phyloP scores from a whole-genome alignment of 2,888 invertebrate genomes.

The Omphaloscelis lunosa region DNA sequence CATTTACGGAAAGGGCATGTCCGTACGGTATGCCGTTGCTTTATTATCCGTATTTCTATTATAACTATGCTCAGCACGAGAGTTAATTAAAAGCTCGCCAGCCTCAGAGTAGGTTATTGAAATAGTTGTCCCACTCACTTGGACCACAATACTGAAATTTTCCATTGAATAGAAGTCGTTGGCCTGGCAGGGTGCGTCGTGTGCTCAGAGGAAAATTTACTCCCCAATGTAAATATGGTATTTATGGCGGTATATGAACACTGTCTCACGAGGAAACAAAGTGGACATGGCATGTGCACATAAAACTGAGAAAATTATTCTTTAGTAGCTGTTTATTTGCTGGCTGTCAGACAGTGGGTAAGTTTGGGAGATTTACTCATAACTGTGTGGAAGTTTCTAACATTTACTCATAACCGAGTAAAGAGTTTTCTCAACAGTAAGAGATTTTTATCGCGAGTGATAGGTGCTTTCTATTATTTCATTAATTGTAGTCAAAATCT shows the following conservation, averaged over 20 bases:
- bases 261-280: slow-evolving; percentile 44
- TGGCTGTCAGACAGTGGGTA: slow-evolving; percentile 39
- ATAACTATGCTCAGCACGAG: slow-evolving; percentile 49
- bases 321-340: slow-evolving; percentile 55
- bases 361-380: slow-evolving; percentile 37
- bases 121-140: slow-evolving; percentile 65
- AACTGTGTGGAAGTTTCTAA: slow-evolving; percentile 21
- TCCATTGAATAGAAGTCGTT: slow-evolving; percentile 42
- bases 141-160: slow-evolving; percentile 56
- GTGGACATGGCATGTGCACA: slow-evolving; percentile 42
- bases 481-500: not conserved
- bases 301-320: slow-evolving; percentile 46
- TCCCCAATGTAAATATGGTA: too few species aligned
- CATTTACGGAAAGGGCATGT: slow-evolving; percentile 47
- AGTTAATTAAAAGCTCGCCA: slow-evolving; percentile 67
- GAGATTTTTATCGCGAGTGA: not conserved
- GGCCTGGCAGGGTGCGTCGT: slow-evolving; percentile 33
- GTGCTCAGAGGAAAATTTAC: slow-evolving; percentile 44
- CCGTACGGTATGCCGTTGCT: slow-evolving; percentile 45
- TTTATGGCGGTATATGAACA: slow-evolving; percentile 36
- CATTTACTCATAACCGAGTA: slow-evolving; percentile 18
- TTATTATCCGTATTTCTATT: slow-evolving; percentile 59
- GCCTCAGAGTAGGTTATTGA: slow-evolving; percentile 59
- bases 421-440: slow-evolving; percentile 26
- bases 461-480: not conserved